These are phyloP conservation scores for Pardosa pseudoannulata DNA, from an alignment of 2,888 invertebrate genomes.

Conservation along the genomic window DNA sequence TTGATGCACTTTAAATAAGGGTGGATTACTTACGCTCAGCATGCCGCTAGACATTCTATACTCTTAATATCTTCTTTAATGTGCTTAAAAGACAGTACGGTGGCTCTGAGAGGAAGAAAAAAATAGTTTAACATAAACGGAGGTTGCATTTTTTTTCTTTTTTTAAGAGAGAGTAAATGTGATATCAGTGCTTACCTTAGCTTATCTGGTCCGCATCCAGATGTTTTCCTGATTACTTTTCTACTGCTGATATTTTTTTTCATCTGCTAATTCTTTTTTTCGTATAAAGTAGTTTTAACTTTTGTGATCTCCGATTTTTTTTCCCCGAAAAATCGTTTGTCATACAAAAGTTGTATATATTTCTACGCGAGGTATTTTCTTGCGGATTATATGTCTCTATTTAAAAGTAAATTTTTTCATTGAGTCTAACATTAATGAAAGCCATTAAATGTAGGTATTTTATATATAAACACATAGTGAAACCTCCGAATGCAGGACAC, in stretches of 20 bases:
- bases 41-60: background rate
- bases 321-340: no score
- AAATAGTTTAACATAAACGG: conserved; percentile 4
- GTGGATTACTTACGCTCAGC: background rate
- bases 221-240: conserved; percentile 12
- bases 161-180: background rate
- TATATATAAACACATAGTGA: no score
- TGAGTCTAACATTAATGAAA: no score
- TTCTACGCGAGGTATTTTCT: no score
- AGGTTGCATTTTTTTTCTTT: background rate
- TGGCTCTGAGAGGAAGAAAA: background rate
- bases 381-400: no score
- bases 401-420: no score
- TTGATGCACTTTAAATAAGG: conserved; percentile 9
- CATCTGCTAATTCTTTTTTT: background rate
- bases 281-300: background rate
- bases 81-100: conserved; percentile 9
- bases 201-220: conserved; percentile 7
- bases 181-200: conserved; percentile 6
- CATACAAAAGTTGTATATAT: no score
- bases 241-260: background rate
- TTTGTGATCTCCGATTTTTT: background rate
- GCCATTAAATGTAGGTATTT: no score
- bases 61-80: conserved; percentile 6
- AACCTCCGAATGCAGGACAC: no score